Conservation (phyloP, 1,140 invertebrate genomes). For the Berghia stephanieae region DNA sequence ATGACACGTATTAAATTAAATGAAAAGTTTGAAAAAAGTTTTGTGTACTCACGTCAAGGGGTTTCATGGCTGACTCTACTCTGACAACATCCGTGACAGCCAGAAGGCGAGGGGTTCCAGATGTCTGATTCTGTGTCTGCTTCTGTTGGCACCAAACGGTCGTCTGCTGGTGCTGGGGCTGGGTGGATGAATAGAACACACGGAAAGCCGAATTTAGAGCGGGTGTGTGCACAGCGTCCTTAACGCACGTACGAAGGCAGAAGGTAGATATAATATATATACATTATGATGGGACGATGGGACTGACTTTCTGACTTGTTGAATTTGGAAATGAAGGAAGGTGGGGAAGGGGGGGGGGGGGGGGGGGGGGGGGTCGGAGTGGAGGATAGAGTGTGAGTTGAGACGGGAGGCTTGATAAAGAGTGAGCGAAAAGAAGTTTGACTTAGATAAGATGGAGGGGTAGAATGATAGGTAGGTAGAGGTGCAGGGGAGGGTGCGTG, state of each 20-base stretch:
- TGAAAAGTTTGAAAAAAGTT: constrained; percentile 26
- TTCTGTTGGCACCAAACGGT: constrained; percentile 22
- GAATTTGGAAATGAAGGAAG: too few relatives aligned
- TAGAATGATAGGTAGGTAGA: too few relatives aligned
- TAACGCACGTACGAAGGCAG: constrained; percentile 26
- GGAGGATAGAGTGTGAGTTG: background rate
- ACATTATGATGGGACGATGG: too few relatives aligned
- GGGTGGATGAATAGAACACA: constrained; percentile 30
- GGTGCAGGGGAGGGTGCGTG: too few relatives aligned
- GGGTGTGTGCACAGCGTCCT: constrained; percentile 30
- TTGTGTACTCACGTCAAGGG: constrained; percentile 46
- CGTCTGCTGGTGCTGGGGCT: constrained; percentile 26
- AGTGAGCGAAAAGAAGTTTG: background rate
- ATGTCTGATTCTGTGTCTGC: background rate
- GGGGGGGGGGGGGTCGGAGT: background rate
- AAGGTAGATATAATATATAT: constrained; percentile 24
- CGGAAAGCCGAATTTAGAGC: constrained; percentile 41
- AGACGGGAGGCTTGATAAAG: background rate
- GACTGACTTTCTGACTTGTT: too few relatives aligned
- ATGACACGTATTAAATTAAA: background rate
- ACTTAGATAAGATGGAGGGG: constrained; percentile 6
- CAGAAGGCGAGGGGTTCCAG: constrained; percentile 19
- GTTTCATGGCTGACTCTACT: constrained; percentile 43
- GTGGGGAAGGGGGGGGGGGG: background rate
- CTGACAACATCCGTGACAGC: constrained; percentile 34